Evolutionary conservation across 1,140 invertebrate species (phyloP).

Genomic region (Formica exsecta): DNA sequence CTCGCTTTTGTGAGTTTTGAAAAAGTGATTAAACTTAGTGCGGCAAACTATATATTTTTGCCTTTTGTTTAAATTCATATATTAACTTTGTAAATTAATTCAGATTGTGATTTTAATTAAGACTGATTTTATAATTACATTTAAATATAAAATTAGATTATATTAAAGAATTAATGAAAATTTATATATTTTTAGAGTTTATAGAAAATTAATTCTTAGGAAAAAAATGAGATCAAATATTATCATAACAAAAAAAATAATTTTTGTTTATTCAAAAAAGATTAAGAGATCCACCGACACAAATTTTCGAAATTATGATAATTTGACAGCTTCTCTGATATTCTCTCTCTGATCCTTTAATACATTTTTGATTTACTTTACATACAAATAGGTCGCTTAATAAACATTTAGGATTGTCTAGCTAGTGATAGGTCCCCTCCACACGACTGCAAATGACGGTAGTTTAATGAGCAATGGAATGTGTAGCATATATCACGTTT

Average conservation of each 20-base stretch:
- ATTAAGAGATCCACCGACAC: constrained; percentile 21
- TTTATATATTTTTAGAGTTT: neutral
- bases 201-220: neutral
- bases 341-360: neutral
- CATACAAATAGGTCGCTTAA: constrained; percentile 64
- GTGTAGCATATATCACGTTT: neutral
- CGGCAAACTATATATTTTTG: neutral
- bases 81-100: neutral
- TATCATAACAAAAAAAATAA: too few species aligned
- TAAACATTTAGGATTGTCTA: constrained; percentile 76
- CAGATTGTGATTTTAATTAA: neutral
- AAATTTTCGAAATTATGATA: neutral
- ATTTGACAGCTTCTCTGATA: neutral
- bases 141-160: neutral
- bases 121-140: neutral
- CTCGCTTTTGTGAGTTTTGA: neutral
- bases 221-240: neutral
- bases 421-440: constrained; percentile 72
- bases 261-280: neutral
- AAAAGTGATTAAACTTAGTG: neutral
- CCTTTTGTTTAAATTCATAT: neutral
- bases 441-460: constrained; percentile 31
- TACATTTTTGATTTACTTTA: constrained; percentile 64
- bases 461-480: constrained; percentile 20
- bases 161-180: neutral